These are phyloP conservation scores for Isurus oxyrinchus DNA, from an alignment of 2,113 vertebrate genomes.

Conservation along the genomic window DNA sequence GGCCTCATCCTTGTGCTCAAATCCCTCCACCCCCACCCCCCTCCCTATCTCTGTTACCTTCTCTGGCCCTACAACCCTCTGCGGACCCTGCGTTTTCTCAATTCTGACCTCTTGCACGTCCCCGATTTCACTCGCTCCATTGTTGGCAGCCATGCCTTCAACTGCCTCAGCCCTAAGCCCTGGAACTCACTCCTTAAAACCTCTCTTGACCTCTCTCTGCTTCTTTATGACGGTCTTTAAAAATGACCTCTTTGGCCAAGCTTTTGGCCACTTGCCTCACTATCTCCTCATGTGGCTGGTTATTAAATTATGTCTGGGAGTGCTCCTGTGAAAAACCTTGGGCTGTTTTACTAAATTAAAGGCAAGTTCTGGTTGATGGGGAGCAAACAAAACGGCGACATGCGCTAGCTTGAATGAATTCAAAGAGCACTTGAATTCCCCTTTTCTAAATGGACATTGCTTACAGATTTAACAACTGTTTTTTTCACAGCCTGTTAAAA, in stretches of 20 bases:
- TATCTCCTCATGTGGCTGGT: background rate
- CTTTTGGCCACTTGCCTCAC: background rate
- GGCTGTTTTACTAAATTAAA: background rate
- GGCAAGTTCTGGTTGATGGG: background rate
- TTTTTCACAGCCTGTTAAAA: background rate
- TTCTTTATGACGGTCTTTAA: background rate
- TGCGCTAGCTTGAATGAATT: background rate
- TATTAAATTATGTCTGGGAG: background rate
- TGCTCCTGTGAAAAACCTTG: background rate
- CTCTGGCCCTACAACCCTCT: background rate
- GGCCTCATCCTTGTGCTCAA: background rate
- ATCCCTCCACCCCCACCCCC: background rate
- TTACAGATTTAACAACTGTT: background rate
- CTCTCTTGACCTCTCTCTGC: background rate
- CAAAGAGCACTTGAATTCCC: background rate
- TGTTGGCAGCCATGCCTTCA: background rate
- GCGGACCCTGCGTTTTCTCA: background rate
- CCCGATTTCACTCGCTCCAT: background rate
- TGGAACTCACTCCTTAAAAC: background rate
- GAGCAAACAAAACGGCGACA: background rate
- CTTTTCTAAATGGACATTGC: background rate
- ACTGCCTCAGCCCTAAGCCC: background rate
- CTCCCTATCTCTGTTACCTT: background rate
- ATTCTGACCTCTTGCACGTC: background rate
- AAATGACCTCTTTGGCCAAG: background rate